Evolutionary conservation across 2,797 vertebrate species (phyloP).

Genomic region (Threskiornis aethiopicus): DNA sequence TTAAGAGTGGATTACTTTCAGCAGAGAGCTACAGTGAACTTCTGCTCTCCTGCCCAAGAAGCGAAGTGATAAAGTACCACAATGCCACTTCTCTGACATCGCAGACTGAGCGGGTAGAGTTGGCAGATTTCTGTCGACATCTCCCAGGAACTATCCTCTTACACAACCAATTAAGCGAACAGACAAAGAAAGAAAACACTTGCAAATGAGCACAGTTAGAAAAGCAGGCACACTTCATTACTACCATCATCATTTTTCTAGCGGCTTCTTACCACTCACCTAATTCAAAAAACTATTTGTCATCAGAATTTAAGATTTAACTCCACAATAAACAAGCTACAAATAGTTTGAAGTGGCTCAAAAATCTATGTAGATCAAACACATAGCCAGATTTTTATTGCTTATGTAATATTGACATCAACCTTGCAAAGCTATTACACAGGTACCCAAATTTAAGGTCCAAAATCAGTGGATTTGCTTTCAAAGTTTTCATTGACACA

Average conservation of each 20-base stretch:
- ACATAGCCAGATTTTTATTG: neutral
- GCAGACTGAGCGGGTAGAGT: neutral
- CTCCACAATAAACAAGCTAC: neutral
- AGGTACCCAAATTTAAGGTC: neutral
- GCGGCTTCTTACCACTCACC: neutral
- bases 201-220: neutral
- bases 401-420: neutral
- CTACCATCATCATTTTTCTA: neutral
- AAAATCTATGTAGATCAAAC: neutral
- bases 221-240: neutral
- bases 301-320: neutral
- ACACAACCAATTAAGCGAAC: neutral
- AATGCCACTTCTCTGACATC: neutral
- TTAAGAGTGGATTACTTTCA: neutral
- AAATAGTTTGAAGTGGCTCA: neutral
- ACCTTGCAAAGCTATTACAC: neutral
- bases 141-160: neutral
- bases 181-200: neutral
- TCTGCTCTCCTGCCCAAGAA: neutral
- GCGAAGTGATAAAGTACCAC: neutral
- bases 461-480: neutral
- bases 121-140: neutral
- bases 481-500: neutral
- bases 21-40: neutral
- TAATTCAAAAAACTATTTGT: neutral